Evolutionary conservation across 1,140 invertebrate species (phyloP).

Genomic region (Musca domestica): DNA sequence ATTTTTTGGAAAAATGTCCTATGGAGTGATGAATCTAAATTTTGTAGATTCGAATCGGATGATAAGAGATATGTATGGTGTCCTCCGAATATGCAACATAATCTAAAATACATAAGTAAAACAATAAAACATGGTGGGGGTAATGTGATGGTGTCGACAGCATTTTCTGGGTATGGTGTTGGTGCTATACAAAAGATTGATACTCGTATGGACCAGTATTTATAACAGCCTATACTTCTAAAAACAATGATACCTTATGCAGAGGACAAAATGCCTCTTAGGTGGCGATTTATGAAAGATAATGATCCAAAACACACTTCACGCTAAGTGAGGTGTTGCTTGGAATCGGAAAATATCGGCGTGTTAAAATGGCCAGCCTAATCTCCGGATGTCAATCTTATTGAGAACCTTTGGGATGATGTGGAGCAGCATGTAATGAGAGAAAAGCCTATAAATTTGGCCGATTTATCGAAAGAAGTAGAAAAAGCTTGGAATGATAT

Average conservation of each 20-base stretch:
- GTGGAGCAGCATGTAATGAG: too few species aligned
- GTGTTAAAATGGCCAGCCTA: too few species aligned
- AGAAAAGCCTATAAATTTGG: too few species aligned
- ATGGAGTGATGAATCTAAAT: slow-evolving; percentile 27
- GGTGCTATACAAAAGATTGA: slow-evolving; percentile 26
- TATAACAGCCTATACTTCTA: slow-evolving; percentile 13
- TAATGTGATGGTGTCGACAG: slow-evolving; percentile 36
- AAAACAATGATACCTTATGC: too few species aligned
- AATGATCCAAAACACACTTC: too few species aligned
- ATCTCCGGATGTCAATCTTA: too few species aligned
- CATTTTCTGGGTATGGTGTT: slow-evolving; percentile 29
- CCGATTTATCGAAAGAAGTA: too few species aligned
- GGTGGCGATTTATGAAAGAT: too few species aligned
- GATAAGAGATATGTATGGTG: slow-evolving; percentile 26
- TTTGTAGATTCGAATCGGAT: slow-evolving; percentile 25
- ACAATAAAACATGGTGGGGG: too few species aligned
- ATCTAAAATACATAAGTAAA: slow-evolving; percentile 27
- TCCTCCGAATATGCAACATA: slow-evolving; percentile 12
- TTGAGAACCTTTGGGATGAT: too few species aligned
- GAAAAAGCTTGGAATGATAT: too few species aligned
- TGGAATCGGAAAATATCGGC: slow-evolving; percentile 29
- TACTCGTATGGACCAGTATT: slow-evolving; percentile 25
- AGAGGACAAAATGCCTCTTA: too few species aligned
- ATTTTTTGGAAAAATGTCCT: slow-evolving; percentile 27
- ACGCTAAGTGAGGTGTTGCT: neutral